phyloP scores from a whole-genome alignment of 1,140 invertebrate genomes.

The Apis dorsata region DNA sequence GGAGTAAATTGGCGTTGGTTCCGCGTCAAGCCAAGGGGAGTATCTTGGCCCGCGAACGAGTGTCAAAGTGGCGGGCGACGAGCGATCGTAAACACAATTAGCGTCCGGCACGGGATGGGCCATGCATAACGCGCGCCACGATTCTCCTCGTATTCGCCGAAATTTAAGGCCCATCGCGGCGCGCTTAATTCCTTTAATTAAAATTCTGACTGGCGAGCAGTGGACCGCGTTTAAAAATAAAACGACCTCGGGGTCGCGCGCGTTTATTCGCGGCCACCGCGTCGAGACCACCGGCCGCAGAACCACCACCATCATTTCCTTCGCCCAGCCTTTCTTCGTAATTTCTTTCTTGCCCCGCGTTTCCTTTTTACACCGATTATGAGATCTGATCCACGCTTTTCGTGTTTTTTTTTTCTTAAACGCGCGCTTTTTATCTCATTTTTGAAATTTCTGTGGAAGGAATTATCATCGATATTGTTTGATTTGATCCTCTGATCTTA shows the following conservation, averaged over 20 bases:
- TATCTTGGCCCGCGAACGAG: conserved; percentile 54
- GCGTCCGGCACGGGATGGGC: conserved; percentile 59
- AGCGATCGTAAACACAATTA: conserved; percentile 73
- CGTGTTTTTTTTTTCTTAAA: too few species aligned
- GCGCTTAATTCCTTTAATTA: conserved; percentile 73
- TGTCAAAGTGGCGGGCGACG: conserved; percentile 51
- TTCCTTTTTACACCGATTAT: too few species aligned
- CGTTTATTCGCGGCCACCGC: conserved; percentile 44
- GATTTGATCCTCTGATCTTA: too few species aligned
- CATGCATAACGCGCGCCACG: conserved; percentile 38
- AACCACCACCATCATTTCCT: background rate
- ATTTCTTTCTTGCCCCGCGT: background rate
- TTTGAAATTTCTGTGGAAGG: too few species aligned
- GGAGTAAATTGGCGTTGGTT: conserved; percentile 27
- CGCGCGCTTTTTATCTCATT: too few species aligned
- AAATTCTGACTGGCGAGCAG: conserved; percentile 66
- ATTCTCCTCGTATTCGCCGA: conserved; percentile 66
- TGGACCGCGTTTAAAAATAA: conserved; percentile 52
- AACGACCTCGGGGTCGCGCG: conserved; percentile 20
- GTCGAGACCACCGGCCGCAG: background rate
- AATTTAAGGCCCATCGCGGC: conserved; percentile 71
- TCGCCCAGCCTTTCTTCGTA: background rate
- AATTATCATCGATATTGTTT: too few species aligned
- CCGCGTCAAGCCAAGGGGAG: background rate
- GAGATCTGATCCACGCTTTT: too few species aligned